Conservation (phyloP, 2,113 vertebrate genomes). For the Sarotherodon lohbergeri region DNA sequence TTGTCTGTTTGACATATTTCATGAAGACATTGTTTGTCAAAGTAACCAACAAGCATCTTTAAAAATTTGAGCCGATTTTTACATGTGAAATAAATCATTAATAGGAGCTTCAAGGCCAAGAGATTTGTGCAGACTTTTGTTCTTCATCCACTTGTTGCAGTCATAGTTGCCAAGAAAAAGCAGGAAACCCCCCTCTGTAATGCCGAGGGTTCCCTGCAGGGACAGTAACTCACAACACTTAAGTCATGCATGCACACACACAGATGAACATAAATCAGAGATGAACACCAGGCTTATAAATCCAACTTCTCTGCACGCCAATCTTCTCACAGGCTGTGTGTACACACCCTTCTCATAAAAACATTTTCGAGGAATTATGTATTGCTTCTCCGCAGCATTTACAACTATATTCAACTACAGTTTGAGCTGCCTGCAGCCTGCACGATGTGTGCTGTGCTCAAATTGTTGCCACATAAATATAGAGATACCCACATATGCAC, state of each 20-base stretch:
- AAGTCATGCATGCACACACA: not conserved
- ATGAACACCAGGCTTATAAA: not conserved
- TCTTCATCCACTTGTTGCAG: slow-evolving; percentile 13
- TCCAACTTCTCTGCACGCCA: not conserved
- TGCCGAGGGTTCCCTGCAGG: not conserved
- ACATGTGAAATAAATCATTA: slow-evolving; percentile 1
- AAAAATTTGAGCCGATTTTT: not conserved
- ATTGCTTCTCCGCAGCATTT: not conserved
- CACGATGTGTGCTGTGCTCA: not conserved
- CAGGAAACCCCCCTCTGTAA: not conserved
- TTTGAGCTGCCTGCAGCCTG: not conserved
- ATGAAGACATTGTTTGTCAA: not conserved
- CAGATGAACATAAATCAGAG: slow-evolving; percentile 3
- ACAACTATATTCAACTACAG: not conserved
- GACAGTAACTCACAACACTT: not conserved
- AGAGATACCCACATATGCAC: not conserved
- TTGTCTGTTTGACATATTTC: not conserved
- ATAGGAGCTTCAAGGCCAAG: not conserved
- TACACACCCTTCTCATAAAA: slow-evolving; percentile 9
- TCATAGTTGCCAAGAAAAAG: not conserved
- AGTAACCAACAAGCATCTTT: not conserved
- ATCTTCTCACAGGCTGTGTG: not conserved
- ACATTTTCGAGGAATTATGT: not conserved
- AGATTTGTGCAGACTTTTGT: slow-evolving; percentile 6
- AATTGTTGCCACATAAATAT: not conserved